A percentile compares a stretch with the other conserved stretches of the same genome.
These are phyloP conservation scores for Bradypodion ventrale DNA, from an alignment of 2,797 vertebrate species.

Conservation along the genomic window DNA sequence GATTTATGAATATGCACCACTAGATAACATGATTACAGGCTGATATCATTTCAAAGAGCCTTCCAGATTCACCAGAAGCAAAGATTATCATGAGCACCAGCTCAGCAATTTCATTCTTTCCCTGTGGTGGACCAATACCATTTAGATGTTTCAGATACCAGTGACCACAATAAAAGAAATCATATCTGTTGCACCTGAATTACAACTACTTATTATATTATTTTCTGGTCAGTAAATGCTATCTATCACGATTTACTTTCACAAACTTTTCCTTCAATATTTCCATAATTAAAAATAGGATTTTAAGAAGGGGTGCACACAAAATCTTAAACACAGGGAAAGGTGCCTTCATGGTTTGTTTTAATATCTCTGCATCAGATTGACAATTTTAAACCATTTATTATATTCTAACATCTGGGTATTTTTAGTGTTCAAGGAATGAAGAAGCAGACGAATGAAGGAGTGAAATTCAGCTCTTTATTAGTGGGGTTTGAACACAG, in stretches of 20 bases:
- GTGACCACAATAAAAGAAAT: conserved; percentile 16
- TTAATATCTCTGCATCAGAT: conserved; percentile 37
- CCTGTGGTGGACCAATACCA: conserved; percentile 7
- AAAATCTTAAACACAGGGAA: conserved; percentile 47
- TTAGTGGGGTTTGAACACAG: no score
- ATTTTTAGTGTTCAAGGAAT: no score
- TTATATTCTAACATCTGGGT: neutral
- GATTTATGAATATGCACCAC: conserved; percentile 49
- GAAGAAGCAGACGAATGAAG: no score
- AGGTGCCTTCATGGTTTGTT: conserved; percentile 19
- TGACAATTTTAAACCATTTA: conserved; percentile 29
- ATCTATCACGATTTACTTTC: conserved; percentile 51
- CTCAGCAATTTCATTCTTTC: conserved; percentile 24
- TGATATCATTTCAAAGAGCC: conserved; percentile 25
- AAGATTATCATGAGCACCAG: conserved; percentile 25
- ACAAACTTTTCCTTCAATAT: conserved; percentile 60
- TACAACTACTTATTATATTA: conserved; percentile 8
- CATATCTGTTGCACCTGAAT: conserved; percentile 7
- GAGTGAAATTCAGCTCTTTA: no score
- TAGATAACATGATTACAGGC: conserved; percentile 46
- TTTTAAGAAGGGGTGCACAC: conserved; percentile 46
- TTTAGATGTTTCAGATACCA: conserved; percentile 19
- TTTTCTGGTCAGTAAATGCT: conserved; percentile 25
- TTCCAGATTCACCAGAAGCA: neutral
- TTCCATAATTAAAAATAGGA: no score